A percentile compares a stretch with the other conserved stretches of the same genome.
Conservation (phyloP, 2,797 vertebrate species). For the Labeo calbasu region DNA sequence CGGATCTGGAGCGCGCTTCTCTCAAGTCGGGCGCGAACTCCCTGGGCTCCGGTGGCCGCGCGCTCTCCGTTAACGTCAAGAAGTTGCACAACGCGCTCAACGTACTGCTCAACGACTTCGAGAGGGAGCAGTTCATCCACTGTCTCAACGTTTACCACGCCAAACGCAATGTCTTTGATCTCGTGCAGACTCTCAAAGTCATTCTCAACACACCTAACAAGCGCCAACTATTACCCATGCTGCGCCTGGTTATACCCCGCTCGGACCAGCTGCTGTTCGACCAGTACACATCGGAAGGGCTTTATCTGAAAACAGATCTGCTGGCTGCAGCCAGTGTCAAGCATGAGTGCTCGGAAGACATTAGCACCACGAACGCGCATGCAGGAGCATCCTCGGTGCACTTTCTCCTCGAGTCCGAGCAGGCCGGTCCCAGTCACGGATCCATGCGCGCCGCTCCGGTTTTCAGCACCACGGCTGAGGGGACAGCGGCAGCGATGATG, state of each 20-base stretch:
- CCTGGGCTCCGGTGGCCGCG: conserved; percentile 73
- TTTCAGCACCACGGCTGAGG: conserved; percentile 64
- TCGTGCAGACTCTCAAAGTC: conserved; percentile 90
- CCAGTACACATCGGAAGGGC: conserved; percentile 93
- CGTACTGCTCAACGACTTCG: conserved; percentile 85
- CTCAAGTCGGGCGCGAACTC: conserved; percentile 71
- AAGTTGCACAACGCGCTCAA: conserved; percentile 90
- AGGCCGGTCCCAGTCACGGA: conserved; percentile 49
- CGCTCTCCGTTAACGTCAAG: conserved; percentile 89
- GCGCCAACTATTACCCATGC: conserved; percentile 89
- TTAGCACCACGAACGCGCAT: conserved; percentile 18
- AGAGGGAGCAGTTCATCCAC: conserved; percentile 91
- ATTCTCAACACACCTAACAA: conserved; percentile 86
- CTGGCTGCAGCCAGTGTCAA: conserved; percentile 57
- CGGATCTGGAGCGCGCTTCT: conserved; percentile 81
- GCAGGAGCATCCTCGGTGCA: conserved; percentile 44
- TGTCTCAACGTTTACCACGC: conserved; percentile 93
- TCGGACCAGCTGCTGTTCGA: conserved; percentile 96
- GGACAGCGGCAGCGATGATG: conserved; percentile 60
- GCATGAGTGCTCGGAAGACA: conserved; percentile 55
- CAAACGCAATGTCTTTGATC: conserved; percentile 93
- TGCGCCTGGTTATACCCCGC: conserved; percentile 91
- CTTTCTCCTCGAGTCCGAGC: conserved; percentile 59
- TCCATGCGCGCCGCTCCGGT: conserved; percentile 57
- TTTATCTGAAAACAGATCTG: conserved; percentile 81